Evolutionary conservation across 2,113 vertebrate species (phyloP).

Genomic region (Furnarius figulus): DNA sequence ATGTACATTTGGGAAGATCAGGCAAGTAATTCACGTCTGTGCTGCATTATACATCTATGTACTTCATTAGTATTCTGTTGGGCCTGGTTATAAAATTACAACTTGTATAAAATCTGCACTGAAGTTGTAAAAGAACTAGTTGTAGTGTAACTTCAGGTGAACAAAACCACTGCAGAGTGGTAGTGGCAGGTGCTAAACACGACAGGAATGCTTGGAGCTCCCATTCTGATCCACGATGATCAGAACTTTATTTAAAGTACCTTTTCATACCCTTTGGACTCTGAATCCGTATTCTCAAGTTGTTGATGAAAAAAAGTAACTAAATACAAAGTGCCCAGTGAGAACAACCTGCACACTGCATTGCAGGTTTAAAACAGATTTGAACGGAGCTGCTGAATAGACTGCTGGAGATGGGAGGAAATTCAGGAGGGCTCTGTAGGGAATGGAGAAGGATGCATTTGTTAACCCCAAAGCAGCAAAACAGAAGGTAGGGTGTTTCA

Average conservation of each 20-base stretch:
- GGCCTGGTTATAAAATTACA: neutral
- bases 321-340: fast-evolving
- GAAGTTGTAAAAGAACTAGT: neutral
- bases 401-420: neutral
- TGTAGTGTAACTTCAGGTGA: neutral
- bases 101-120: neutral
- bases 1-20: neutral
- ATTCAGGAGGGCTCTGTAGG: neutral
- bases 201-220: neutral
- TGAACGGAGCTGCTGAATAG: neutral
- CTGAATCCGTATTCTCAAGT: neutral
- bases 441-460: neutral
- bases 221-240: neutral
- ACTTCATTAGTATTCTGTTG: neutral
- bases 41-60: fast-evolving
- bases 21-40: neutral
- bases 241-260: neutral
- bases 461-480: neutral
- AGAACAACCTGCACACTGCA: neutral
- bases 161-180: neutral
- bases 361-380: neutral
- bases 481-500: neutral
- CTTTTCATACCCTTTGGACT: neutral
- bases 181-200: fast-evolving
- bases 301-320: neutral